Percentiles rank a stretch among this genome's conserved stretches.
Evolutionary conservation across 2,888 invertebrate genomes (phyloP).

Genomic region (Petrolisthes manimaculis): DNA sequence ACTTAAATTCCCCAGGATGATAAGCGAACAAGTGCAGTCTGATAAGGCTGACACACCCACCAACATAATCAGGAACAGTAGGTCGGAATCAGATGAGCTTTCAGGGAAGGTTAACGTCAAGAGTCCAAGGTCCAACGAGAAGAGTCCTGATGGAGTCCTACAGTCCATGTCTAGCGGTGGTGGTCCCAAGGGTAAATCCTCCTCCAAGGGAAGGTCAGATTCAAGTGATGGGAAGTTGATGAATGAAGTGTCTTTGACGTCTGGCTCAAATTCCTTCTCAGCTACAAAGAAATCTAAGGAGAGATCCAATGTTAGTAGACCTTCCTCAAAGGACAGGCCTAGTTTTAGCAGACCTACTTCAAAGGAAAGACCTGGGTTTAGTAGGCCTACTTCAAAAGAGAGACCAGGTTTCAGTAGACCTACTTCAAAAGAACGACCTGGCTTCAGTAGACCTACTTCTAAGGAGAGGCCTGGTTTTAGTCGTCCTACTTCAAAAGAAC

Average conservation of each 20-base stretch:
- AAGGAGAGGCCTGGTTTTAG: neutral
- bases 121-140: too few relatives aligned
- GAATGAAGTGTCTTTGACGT: neutral
- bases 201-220: neutral
- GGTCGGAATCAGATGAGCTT: too few relatives aligned
- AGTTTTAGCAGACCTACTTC: slow-evolving; percentile 11
- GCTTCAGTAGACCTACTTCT: slow-evolving; percentile 6
- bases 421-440: neutral
- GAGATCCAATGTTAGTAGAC: slow-evolving; percentile 1
- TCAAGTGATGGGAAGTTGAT: neutral
- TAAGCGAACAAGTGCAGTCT: too few relatives aligned
- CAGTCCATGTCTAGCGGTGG: neutral
- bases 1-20: too few relatives aligned
- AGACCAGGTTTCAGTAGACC: neutral
- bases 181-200: neutral
- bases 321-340: slow-evolving; percentile 23
- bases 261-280: neutral
- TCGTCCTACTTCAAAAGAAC: slow-evolving; percentile 18
- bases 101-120: too few relatives aligned
- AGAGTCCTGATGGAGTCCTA: too few relatives aligned
- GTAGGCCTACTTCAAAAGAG: slow-evolving; percentile 23
- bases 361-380: neutral
- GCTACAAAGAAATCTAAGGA: slow-evolving; percentile 12
- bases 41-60: too few relatives aligned
- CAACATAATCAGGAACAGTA: too few relatives aligned